Conservation (phyloP, 2,113 vertebrate species). For the Rhabdornis inornatus region DNA sequence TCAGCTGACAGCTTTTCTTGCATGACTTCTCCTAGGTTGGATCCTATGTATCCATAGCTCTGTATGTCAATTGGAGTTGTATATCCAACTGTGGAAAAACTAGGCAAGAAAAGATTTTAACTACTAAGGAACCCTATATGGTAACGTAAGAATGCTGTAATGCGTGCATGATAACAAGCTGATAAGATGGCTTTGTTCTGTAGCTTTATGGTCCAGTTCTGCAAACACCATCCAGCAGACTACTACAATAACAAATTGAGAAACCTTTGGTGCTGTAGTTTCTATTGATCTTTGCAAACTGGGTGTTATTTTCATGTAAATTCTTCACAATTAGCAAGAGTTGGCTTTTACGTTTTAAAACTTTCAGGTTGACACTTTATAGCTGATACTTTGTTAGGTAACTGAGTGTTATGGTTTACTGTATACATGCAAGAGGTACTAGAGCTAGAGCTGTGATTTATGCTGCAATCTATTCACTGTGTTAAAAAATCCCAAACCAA, state of each 20-base stretch:
- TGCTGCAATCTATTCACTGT: neutral
- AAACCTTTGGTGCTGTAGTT: neutral
- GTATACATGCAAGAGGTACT: neutral
- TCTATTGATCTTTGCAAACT: neutral
- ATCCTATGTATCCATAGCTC: neutral
- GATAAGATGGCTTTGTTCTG: neutral
- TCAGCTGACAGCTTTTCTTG: neutral
- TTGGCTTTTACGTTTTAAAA: neutral
- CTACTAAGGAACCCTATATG: neutral
- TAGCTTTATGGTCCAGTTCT: neutral
- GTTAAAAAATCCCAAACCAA: neutral
- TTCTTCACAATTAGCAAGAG: neutral
- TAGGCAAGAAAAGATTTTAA: neutral
- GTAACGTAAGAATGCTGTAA: neutral
- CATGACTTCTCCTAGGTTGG: neutral
- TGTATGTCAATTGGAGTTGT: neutral
- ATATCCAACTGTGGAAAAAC: neutral
- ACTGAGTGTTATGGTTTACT: neutral
- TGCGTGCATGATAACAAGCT: rapidly evolving
- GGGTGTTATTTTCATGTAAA: neutral
- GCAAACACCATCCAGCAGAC: neutral
- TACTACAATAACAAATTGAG: neutral
- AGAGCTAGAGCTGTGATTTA: neutral
- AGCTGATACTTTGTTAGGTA: neutral
- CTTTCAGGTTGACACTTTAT: neutral